Evolutionary conservation across 2,113 vertebrate genomes (phyloP), one percentile per base, ranked within the genome.

Genomic region (Neolamprologus kungweensis): DNA sequence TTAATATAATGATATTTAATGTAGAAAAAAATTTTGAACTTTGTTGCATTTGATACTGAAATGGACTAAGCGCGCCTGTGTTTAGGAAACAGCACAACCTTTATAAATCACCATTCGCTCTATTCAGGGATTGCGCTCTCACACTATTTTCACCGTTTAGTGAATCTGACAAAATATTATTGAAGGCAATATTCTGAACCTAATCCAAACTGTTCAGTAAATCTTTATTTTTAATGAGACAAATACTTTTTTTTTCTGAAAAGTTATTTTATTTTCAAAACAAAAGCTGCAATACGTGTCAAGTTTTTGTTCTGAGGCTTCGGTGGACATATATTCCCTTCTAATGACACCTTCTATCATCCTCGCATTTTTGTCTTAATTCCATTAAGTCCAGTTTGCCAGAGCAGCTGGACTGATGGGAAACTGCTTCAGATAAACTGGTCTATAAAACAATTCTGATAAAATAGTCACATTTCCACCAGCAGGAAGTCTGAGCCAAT

Each of bases 11-110:
- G 6, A 23, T 23, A 65, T 35, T 65, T 35, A 35, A 35, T 35
- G 31, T 65, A 35, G 9, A 0, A n/a, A 63, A 63, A 63, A n/a
- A 4, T 12, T 35, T 63, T 63, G 31, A 12, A 35, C 17, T 65
- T 35, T 65, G 31, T 65, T 65, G 60, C 33, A 21, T 37, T 21
- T 65, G 4, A 65, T 13, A 37, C 33, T n/a, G 33, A 68, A 68
- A 68, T 37, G 0, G 0, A 21, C 1, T 37, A 3, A 21, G 33
- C 1, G 0, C 7, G 0, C 63, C 33, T 21, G 11, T 68, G 63
- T 68, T 37, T 68, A 37, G 19, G 33, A 68, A 37, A 68, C 60
- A 68, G 4, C 33, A 13, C 63, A 37, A 40, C 19, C 0, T 68
- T 37, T 65, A 1, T 13, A 37, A 65, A 37, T 65, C 19, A 7